Conservation (phyloP, 2,797 vertebrate genomes). For the Monodelphis domestica region DNA sequence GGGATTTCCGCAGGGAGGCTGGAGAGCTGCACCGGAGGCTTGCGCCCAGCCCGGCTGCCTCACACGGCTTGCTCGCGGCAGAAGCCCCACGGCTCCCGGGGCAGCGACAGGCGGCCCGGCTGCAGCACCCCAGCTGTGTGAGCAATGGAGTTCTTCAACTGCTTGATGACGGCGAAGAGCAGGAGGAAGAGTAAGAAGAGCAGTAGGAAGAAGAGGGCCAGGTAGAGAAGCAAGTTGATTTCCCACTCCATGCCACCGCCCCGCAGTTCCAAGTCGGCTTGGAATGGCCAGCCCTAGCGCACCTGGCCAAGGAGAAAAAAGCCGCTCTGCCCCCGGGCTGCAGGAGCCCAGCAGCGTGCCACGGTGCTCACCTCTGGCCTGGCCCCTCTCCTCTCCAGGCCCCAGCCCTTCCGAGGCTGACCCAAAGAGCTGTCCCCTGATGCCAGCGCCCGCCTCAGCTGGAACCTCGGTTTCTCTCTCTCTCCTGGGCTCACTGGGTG, state of each 20-base stretch:
- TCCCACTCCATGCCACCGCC: constrained; percentile 89
- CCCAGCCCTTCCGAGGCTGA: neutral
- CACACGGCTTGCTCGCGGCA: constrained; percentile 84
- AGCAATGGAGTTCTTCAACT: constrained; percentile 91
- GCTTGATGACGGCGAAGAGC: constrained; percentile 92
- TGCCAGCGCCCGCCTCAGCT: neutral
- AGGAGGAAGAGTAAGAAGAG: constrained; percentile 90
- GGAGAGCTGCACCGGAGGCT: neutral
- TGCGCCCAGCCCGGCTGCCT: constrained; percentile 28
- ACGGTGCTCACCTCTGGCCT: neutral
- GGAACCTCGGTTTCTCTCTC: neutral
- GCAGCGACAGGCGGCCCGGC: constrained; percentile 85
- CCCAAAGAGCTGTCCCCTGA: neutral
- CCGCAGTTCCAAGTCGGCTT: neutral
- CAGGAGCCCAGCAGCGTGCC: neutral
- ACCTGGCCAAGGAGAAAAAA: neutral
- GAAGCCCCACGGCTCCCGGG: constrained; percentile 86
- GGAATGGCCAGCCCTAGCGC: neutral
- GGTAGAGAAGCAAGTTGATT: constrained; percentile 92
- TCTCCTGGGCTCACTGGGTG: neutral
- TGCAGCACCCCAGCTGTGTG: constrained; percentile 83
- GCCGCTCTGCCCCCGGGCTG: neutral
- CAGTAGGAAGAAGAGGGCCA: constrained; percentile 88
- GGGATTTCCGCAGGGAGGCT: neutral
- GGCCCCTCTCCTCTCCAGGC: neutral